Conservation (phyloP, 2,888 invertebrate genomes). For the Cryptus armator region DNA sequence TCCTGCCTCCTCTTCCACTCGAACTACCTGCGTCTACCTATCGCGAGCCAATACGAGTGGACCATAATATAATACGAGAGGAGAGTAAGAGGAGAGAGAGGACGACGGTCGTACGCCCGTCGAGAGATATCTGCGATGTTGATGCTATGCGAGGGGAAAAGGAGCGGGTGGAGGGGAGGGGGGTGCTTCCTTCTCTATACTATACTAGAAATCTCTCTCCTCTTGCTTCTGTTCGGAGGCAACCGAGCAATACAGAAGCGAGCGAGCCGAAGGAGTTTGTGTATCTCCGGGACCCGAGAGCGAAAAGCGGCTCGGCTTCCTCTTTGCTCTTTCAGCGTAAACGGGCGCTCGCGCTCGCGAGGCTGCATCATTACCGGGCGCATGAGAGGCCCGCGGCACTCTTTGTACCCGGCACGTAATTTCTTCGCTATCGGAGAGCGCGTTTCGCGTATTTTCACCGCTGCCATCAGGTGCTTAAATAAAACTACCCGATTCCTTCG, state of each 20-base stretch:
- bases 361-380: constrained; percentile 81
- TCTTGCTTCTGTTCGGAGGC: constrained; percentile 63
- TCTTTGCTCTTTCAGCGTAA: constrained; percentile 48
- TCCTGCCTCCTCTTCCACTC: constrained; percentile 49
- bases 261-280: constrained; percentile 26
- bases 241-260: constrained; percentile 60
- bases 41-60: constrained; percentile 59
- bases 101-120: constrained; percentile 61
- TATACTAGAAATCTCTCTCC: constrained; percentile 47
- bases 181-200: constrained; percentile 16
- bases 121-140: constrained; percentile 57
- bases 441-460: constrained; percentile 58
- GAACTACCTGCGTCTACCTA: constrained; percentile 60
- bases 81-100: constrained; percentile 24
- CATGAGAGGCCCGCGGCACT: constrained; percentile 77
- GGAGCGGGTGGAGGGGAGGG: neutral
- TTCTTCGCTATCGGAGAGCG: constrained; percentile 79
- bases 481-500: constrained; percentile 43
- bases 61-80: constrained; percentile 60
- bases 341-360: constrained; percentile 47
- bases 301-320: constrained; percentile 35
- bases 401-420: constrained; percentile 79
- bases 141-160: constrained; percentile 38
- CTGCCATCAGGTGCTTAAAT: constrained; percentile 40
- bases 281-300: constrained; percentile 40